phyloP scores from a whole-genome alignment of 1,140 invertebrate genomes.

The Venturia canescens region DNA sequence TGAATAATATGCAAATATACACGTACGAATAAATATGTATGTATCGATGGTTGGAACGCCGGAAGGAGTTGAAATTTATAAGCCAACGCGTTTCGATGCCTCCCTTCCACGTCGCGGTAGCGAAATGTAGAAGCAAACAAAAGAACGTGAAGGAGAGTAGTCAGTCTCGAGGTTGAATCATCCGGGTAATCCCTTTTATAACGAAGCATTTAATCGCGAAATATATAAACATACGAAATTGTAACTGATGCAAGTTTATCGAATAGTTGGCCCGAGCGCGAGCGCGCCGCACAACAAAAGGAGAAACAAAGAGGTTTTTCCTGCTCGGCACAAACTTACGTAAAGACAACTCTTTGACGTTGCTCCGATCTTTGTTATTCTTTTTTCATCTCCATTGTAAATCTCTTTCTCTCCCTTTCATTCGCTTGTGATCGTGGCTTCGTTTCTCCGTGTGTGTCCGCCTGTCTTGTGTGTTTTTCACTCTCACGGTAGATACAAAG shows the following conservation, averaged over 20 bases:
- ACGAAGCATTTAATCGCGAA: too few relatives aligned
- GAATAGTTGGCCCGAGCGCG: neutral
- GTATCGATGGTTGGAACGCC: too few relatives aligned
- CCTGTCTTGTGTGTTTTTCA: neutral
- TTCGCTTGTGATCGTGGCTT: neutral
- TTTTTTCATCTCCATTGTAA: neutral
- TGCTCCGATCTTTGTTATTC: neutral
- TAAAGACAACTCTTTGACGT: slow-evolving; percentile 39
- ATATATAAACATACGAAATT: too few relatives aligned
- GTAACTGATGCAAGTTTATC: neutral
- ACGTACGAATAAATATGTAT: neutral
- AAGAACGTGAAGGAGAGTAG: too few relatives aligned
- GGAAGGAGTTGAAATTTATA: too few relatives aligned
- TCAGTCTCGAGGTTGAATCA: too few relatives aligned
- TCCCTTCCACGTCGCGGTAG: too few relatives aligned
- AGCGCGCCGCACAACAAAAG: neutral
- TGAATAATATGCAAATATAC: neutral
- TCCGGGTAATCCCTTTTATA: too few relatives aligned
- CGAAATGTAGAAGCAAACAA: too few relatives aligned
- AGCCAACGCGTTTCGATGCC: too few relatives aligned
- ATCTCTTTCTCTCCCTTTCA: slow-evolving; percentile 7
- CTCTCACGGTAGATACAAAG: slow-evolving; percentile 12
- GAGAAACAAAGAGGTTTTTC: neutral
- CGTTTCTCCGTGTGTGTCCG: neutral
- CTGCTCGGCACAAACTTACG: slow-evolving; percentile 11